These are phyloP conservation scores for Melangyna quadrimaculata DNA, from an alignment of 2,888 invertebrate genomes.

Conservation along the genomic window DNA sequence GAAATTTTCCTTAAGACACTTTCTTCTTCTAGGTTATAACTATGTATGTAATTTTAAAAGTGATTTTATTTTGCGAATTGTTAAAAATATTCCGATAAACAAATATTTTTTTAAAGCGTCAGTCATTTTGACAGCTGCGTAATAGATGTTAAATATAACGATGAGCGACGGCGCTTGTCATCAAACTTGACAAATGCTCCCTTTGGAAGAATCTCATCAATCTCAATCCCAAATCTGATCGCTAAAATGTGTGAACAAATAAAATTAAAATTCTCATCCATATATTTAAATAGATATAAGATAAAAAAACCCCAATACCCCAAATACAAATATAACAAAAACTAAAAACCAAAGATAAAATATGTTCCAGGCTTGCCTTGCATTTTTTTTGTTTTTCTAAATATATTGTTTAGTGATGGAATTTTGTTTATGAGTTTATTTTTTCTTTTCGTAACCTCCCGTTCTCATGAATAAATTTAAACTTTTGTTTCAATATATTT, in stretches of 20 bases:
- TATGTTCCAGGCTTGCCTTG: background rate
- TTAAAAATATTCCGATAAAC: too few relatives aligned
- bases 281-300: too few relatives aligned
- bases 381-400: background rate
- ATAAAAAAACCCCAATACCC: too few relatives aligned
- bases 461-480: background rate
- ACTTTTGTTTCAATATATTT: background rate
- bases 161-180: conserved; percentile 3
- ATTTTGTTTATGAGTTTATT: background rate
- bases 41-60: too few relatives aligned
- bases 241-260: too few relatives aligned
- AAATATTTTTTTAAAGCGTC: too few relatives aligned
- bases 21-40: too few relatives aligned
- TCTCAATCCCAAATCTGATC: background rate
- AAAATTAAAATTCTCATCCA: too few relatives aligned
- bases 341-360: too few relatives aligned
- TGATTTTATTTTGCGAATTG: too few relatives aligned
- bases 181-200: conserved; percentile 13
- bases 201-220: background rate
- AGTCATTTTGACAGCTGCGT: background rate
- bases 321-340: too few relatives aligned
- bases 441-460: background rate
- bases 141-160: background rate
- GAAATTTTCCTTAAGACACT: too few relatives aligned
- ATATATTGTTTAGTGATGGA: background rate